Evolutionary conservation across 2,797 vertebrate genomes (phyloP).

Genomic region (Todus mexicanus): DNA sequence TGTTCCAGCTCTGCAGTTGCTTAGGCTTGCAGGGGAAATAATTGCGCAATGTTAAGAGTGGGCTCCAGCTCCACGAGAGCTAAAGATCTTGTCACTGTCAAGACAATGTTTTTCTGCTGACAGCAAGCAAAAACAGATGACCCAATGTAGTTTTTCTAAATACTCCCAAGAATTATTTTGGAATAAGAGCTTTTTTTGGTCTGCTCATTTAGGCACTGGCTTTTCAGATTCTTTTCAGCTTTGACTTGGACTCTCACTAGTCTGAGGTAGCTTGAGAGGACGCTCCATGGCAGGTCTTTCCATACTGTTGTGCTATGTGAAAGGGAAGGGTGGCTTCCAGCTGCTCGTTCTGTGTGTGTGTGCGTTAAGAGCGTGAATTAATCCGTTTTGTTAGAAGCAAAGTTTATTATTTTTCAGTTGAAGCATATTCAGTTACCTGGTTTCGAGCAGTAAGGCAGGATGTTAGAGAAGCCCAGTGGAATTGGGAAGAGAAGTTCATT

Average conservation of each 20-base stretch:
- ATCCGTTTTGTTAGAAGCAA: neutral
- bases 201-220: neutral
- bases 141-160: neutral
- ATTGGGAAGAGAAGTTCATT: neutral
- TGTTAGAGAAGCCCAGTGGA: neutral
- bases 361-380: neutral
- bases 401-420: neutral
- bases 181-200: neutral
- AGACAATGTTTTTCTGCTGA: neutral
- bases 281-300: neutral
- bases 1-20: neutral
- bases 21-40: neutral
- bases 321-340: neutral
- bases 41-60: neutral
- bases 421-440: neutral
- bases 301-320: neutral
- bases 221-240: neutral
- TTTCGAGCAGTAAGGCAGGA: neutral
- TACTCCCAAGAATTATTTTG: too few species aligned
- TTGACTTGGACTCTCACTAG: neutral
- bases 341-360: neutral
- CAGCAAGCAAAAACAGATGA: neutral
- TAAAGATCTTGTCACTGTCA: neutral
- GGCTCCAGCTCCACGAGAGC: neutral
- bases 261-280: neutral